Conservation (phyloP, 2,113 vertebrate genomes). For the Amblyornis subalaris region DNA sequence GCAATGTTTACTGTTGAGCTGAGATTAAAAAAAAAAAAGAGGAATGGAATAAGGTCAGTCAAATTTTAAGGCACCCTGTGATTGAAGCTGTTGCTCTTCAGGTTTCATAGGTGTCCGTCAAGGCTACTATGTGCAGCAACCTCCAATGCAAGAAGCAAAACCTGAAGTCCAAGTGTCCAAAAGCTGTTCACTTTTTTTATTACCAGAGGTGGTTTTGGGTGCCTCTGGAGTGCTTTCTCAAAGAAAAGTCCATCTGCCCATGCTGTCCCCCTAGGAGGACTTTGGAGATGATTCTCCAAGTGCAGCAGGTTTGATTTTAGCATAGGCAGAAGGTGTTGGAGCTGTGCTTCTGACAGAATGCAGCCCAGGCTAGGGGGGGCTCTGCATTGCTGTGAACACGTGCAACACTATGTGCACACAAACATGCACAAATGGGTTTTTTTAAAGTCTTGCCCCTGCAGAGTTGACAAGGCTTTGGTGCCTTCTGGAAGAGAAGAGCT, state of each 20-base stretch:
- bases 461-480: not conserved
- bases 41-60: not conserved
- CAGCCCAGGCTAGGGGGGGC: not conserved
- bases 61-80: not conserved
- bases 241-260: not conserved
- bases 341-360: not conserved
- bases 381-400: not conserved
- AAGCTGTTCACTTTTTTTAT: not conserved
- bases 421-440: rapidly evolving
- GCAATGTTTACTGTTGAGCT: not conserved
- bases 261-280: rapidly evolving
- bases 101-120: not conserved
- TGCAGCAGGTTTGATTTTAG: not conserved
- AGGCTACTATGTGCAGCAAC: rapidly evolving
- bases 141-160: not conserved
- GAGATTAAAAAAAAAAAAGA: not conserved
- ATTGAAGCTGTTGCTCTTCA: not conserved
- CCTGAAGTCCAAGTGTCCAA: not conserved
- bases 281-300: not conserved
- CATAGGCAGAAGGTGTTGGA: not conserved
- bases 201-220: not conserved
- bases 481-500: conserved; percentile 7
- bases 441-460: not conserved
- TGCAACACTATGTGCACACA: not conserved
- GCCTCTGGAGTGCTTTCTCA: not conserved